Percentiles rank a stretch among this genome's conserved stretches.
phyloP scores from a whole-genome alignment of 2,888 invertebrate species.

The Oscheius sp. region DNA sequence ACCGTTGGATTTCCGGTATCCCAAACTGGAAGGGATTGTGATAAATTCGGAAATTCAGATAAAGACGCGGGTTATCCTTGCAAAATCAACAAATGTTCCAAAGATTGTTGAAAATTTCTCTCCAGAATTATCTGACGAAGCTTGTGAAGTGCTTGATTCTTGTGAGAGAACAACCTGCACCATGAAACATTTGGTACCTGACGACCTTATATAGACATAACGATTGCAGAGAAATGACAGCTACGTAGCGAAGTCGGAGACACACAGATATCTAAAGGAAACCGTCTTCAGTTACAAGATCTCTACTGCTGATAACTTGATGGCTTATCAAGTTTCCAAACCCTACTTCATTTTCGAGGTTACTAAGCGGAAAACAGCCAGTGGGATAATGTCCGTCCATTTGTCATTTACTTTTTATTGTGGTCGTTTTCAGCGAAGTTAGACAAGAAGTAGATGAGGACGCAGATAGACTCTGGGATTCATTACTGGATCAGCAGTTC shows the following conservation, averaged over 20 bases:
- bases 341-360: constrained; percentile 52
- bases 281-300: constrained; percentile 46
- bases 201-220: not conserved
- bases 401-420: not conserved
- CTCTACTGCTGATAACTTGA: constrained; percentile 41
- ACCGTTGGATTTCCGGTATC: constrained; percentile 29
- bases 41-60: constrained; percentile 34
- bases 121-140: constrained; percentile 47
- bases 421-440: constrained; percentile 43
- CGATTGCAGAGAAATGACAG: constrained; percentile 43
- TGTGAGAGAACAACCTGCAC: constrained; percentile 46
- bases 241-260: constrained; percentile 45
- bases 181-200: constrained; percentile 39
- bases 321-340: constrained; percentile 50
- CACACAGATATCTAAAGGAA: constrained; percentile 43
- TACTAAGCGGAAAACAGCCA: constrained; percentile 40
- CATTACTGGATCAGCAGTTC: constrained; percentile 54
- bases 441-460: constrained; percentile 46
- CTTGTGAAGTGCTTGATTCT: constrained; percentile 44
- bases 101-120: constrained; percentile 49
- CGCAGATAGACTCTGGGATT: constrained; percentile 42
- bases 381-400: constrained; percentile 37
- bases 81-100: constrained; percentile 36
- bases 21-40: not conserved
- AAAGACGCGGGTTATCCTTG: constrained; percentile 47